Evolutionary conservation across 2,113 vertebrate species (phyloP).

Genomic region (Pteropus alecto): DNA sequence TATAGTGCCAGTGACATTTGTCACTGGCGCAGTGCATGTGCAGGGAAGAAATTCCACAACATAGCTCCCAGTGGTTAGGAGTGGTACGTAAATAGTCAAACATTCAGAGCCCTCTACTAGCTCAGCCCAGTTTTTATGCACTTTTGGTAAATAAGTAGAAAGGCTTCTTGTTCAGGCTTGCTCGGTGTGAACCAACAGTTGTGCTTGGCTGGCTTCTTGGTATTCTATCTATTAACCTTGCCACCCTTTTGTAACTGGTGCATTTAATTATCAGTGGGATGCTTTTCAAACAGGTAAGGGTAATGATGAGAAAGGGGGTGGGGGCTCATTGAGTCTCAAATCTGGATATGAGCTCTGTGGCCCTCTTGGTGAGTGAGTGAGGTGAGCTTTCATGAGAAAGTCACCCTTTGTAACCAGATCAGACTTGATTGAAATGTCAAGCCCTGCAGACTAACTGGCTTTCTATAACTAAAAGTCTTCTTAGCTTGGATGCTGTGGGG

Average conservation of each 20-base stretch:
- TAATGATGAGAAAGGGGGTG: conserved; percentile 83
- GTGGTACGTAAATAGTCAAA: conserved; percentile 82
- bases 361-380: conserved; percentile 72
- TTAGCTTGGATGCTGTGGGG: neutral
- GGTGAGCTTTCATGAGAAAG: conserved; percentile 82
- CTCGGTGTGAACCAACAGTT: conserved; percentile 92
- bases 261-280: conserved; percentile 94
- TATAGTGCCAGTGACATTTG: conserved; percentile 47
- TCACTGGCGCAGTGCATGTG: conserved; percentile 31
- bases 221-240: conserved; percentile 98
- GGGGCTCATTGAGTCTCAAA: conserved; percentile 79
- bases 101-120: conserved; percentile 78
- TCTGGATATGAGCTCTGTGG: conserved; percentile 79
- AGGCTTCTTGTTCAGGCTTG: conserved; percentile 93
- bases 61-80: conserved; percentile 84
- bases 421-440: conserved; percentile 67
- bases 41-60: conserved; percentile 73
- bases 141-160: conserved; percentile 88
- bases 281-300: conserved; percentile 89
- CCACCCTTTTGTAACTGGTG: conserved; percentile 95
- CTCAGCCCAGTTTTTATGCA: conserved; percentile 80
- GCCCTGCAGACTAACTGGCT: conserved; percentile 53
- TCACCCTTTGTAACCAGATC: conserved; percentile 75
- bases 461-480: conserved; percentile 14
- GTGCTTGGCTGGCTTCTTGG: conserved; percentile 93